These are phyloP conservation scores for Dasypolia templi DNA, from an alignment of 2,888 invertebrate species.

Conservation along the genomic window DNA sequence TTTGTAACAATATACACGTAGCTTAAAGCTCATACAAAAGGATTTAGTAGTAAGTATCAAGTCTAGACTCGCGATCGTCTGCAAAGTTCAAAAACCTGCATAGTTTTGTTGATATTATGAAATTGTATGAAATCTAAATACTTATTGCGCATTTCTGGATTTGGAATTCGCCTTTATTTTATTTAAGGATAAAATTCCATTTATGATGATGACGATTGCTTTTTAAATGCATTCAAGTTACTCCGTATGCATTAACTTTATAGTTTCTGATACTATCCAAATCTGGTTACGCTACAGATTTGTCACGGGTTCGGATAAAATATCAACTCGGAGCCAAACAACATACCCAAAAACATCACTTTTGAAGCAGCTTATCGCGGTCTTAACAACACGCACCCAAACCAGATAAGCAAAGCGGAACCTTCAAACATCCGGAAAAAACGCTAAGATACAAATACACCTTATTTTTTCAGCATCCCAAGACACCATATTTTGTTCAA, in stretches of 20 bases:
- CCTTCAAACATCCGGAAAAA: slow-evolving; percentile 1
- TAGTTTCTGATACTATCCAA: background rate
- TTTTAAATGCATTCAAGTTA: no score
- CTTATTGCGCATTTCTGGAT: background rate
- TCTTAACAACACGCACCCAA: slow-evolving; percentile 4
- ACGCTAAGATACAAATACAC: slow-evolving; percentile 26
- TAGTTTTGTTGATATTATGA: background rate
- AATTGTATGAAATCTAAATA: no score
- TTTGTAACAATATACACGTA: background rate
- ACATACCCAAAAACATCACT: slow-evolving; percentile 1
- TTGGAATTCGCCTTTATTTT: no score
- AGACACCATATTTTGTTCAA: slow-evolving; percentile 20
- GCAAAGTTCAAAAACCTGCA: slow-evolving; percentile 19
- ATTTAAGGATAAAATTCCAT: no score
- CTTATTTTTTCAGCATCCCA: slow-evolving; percentile 12
- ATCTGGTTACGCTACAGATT: background rate
- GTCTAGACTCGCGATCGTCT: slow-evolving; percentile 32
- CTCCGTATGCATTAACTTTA: background rate
- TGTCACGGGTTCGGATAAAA: background rate
- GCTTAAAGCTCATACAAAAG: background rate
- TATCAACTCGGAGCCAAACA: slow-evolving; percentile 41
- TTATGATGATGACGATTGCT: no score
- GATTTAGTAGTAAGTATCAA: background rate
- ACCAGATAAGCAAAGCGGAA: slow-evolving; percentile 36
- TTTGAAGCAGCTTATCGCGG: background rate